Evolutionary conservation across 2,888 invertebrate genomes (phyloP).

Genomic region (Anorthoa munda): DNA sequence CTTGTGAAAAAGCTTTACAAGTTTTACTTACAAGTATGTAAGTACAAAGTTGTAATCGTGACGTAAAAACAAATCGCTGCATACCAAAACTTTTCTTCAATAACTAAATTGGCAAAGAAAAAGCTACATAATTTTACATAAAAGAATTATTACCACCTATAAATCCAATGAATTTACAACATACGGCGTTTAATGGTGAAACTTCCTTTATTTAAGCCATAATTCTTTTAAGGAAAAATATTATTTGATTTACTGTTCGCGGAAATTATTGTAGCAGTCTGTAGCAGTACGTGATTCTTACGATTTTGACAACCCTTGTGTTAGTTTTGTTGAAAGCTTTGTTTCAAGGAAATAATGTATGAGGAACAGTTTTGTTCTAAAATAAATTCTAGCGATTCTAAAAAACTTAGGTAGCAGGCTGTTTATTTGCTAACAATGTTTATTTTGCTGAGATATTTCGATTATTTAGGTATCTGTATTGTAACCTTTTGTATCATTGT

Average conservation of each 20-base stretch:
- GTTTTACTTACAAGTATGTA: background rate
- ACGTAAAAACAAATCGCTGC: background rate
- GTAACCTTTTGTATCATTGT: background rate
- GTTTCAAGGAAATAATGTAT: background rate
- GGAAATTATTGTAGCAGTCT: slow-evolving; percentile 50
- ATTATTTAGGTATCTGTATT: background rate
- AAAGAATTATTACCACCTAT: slow-evolving; percentile 49
- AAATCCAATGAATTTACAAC: slow-evolving; percentile 55
- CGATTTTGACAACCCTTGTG: slow-evolving; percentile 31
- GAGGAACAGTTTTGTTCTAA: background rate
- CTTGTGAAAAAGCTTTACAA: background rate
- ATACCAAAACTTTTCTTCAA: background rate
- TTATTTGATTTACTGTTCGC: slow-evolving; percentile 45
- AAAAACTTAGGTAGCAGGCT: background rate
- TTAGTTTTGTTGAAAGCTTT: slow-evolving; percentile 15
- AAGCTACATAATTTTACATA: slow-evolving; percentile 43
- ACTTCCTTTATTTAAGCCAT: slow-evolving; percentile 54
- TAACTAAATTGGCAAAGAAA: slow-evolving; percentile 18
- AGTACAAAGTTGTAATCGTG: background rate
- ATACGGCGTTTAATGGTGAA: slow-evolving; percentile 50
- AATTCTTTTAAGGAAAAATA: slow-evolving; percentile 37
- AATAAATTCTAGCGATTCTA: background rate
- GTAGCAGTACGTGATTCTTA: slow-evolving; percentile 40
- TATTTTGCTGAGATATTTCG: background rate
- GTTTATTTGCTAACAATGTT: background rate